Evolutionary conservation across 2,113 vertebrate species (phyloP), one percentile per base, ranked within the genome.

Genomic region (Sialia sialis): DNA sequence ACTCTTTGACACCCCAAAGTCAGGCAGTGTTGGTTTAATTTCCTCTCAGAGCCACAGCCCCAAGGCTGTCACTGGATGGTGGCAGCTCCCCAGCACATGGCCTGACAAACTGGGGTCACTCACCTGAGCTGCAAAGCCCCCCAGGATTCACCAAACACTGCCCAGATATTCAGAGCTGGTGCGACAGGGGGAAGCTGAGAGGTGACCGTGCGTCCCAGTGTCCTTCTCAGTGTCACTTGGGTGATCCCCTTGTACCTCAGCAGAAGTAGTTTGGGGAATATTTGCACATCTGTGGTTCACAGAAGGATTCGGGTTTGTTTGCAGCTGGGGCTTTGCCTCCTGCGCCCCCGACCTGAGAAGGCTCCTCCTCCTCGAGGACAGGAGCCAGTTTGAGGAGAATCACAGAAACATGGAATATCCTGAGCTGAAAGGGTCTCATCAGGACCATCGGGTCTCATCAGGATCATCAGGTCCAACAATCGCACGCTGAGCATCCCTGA

Each of bases 101-200:
- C 26, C 60, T 48, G 54, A 27, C 1, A 5, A 49, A 48, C 26
- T 13, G 30, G 26, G 13, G 32, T 26, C 10, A 4, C 48, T 18
- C 34, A 29, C 19, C 5, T 0, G 9, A 0, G 6, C 46, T 36
- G 48, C 4, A 3, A 25, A 79, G 32, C 36, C 51, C 34, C 51
- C 22, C 20, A 7, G 0, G 36, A 19, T 13, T 32, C 13, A 2
- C 1, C 36, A 55, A 32, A 13, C 32, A n/a, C 26, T 0, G 1
- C 13, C 4, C 4, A 32, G n/a, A 18, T 39, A 58, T 44, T 29
- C 29, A 36, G 27, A 64, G 38, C 11, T 0, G 2, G 4, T 14
- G 11, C 13, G 11, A 81, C 25, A 27, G 13, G 43, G 54, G 46
- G 6, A 56, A 22, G 29, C 44, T 4, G 26, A n/a, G 49, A 60